These are phyloP conservation scores for Geopemphigus sp. DNA, from an alignment of 1,140 invertebrate genomes.

Conservation along the genomic window DNA sequence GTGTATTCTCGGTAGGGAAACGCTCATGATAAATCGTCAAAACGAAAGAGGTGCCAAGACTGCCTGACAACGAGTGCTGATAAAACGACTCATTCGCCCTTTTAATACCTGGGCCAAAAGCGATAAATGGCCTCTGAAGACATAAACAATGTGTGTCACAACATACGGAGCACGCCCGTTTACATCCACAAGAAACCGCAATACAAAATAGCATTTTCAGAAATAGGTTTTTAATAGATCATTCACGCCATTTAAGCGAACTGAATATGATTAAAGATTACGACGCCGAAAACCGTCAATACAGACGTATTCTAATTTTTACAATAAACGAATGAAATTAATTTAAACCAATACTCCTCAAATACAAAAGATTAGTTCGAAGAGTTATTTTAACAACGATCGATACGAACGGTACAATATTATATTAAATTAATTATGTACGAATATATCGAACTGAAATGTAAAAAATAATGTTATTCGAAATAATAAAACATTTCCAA, in stretches of 20 bases:
- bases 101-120: slow-evolving; percentile 35
- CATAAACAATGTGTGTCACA: slow-evolving; percentile 35
- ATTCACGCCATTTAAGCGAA: neutral
- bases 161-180: slow-evolving; percentile 22
- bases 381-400: too few species aligned
- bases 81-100: slow-evolving; percentile 40
- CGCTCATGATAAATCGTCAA: slow-evolving; percentile 34
- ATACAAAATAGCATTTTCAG: slow-evolving; percentile 6
- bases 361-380: too few species aligned
- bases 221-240: slow-evolving; percentile 21
- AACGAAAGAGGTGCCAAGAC: slow-evolving; percentile 16
- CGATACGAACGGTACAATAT: too few species aligned
- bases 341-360: too few species aligned
- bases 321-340: too few species aligned
- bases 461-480: too few species aligned
- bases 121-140: slow-evolving; percentile 31
- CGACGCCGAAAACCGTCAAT: too few species aligned
- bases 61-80: slow-evolving; percentile 20
- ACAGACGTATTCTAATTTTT: too few species aligned
- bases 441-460: too few species aligned
- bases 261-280: too few species aligned
- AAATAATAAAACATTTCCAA: too few species aligned
- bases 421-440: too few species aligned
- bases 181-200: neutral
- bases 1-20: neutral